Evolutionary conservation across 2,113 vertebrate genomes (phyloP).

Genomic region (Mystacornis crossleyi): DNA sequence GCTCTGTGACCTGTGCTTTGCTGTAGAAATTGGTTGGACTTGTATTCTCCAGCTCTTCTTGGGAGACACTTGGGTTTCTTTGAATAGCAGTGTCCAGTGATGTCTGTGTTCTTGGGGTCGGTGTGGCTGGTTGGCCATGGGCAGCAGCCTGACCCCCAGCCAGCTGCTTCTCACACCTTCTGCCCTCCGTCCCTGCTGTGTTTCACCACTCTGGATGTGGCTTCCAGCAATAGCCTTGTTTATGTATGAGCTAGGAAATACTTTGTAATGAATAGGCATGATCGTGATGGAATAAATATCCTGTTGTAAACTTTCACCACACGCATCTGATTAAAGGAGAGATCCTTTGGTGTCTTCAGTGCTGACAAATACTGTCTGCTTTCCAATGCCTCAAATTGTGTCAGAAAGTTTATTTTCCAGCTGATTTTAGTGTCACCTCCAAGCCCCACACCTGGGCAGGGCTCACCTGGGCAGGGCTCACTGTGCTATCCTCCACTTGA

Average conservation of each 20-base stretch:
- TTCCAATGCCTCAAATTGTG: neutral
- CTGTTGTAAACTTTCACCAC: no score
- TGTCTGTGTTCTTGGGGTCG: fast-evolving
- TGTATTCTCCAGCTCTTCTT: neutral
- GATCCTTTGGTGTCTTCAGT: neutral
- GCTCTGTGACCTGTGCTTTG: neutral
- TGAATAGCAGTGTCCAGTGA: fast-evolving
- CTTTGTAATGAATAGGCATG: neutral
- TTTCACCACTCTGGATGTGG: neutral
- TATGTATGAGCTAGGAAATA: no score
- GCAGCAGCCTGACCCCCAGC: neutral
- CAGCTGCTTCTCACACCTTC: neutral
- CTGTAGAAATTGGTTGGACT: neutral
- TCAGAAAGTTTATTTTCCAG: neutral
- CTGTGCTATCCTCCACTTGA: neutral
- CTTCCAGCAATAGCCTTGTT: neutral
- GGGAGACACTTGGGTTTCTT: fast-evolving
- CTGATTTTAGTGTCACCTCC: neutral
- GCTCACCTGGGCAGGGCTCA: neutral
- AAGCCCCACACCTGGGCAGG: fast-evolving
- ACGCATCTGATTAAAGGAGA: neutral
- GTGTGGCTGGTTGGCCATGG: fast-evolving
- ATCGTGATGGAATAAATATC: neutral
- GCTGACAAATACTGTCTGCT: neutral
- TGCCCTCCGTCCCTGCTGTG: no score